phyloP scores from a whole-genome alignment of 2,797 vertebrate genomes.

The Halcyon badia region DNA sequence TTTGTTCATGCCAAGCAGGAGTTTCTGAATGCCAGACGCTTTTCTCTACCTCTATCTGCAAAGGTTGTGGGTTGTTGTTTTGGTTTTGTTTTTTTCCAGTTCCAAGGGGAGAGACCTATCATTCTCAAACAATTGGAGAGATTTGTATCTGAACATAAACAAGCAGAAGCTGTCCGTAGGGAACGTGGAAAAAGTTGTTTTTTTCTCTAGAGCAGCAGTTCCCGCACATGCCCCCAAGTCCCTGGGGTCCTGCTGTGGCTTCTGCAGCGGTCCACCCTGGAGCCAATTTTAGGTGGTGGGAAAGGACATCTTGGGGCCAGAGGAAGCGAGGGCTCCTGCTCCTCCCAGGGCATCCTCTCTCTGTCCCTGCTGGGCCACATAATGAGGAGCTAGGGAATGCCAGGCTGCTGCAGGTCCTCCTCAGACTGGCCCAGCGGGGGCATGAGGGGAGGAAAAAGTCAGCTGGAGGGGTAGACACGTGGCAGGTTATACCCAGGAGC shows the following conservation, averaged over 20 bases:
- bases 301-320: background rate
- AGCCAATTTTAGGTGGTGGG: background rate
- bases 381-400: background rate
- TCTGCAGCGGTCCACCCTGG: background rate
- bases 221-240: background rate
- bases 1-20: conserved; percentile 20
- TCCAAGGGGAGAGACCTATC: conserved; percentile 28
- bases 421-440: background rate
- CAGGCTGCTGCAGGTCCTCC: background rate
- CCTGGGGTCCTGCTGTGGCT: background rate
- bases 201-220: conserved; percentile 25
- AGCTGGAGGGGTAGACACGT: background rate
- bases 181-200: conserved; percentile 16
- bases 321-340: background rate
- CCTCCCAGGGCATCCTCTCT: background rate
- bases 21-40: background rate
- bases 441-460: background rate
- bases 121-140: conserved; percentile 45
- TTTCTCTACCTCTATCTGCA: background rate
- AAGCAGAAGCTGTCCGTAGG: conserved; percentile 3
- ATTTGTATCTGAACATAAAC: conserved; percentile 51
- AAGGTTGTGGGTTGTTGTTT: background rate
- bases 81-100: background rate
- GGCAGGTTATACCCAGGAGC: background rate
- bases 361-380: background rate